Base-by-base conservation (phyloP, 2,888 invertebrate species). In the Acleris holmiana region DNA sequence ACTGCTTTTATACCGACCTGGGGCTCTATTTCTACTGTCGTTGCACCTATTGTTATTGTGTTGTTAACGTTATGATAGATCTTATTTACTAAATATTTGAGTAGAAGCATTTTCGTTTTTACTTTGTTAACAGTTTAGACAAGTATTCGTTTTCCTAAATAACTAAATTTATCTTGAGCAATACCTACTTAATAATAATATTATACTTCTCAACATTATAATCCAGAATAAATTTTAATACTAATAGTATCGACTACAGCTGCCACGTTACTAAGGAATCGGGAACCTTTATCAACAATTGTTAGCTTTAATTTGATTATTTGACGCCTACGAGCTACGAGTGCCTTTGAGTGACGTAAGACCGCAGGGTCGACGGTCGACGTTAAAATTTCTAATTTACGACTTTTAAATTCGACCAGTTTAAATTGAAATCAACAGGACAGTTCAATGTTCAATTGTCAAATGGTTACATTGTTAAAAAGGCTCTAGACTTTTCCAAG, bases 261-360 rank as follows among this genome's bases (percentile, higher is more conserved):
- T 2, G 0, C 15, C 18, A 6, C 81, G 71, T 72, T 82, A 76
- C 85, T 84, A 80, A 61, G 71, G 25, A 74, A 73, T 76, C 74
- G 72, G 69, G 77, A 76, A 79, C 83, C 76, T 83, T 84, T 82
- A 81, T 81, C 80, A 83, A 79, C 80, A 75, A 81, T 83, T 75
- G 78, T 75, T 76, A 76, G 78, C 75, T 84, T 86, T 88, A 89
- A 90, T 89, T 90, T 86, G 82, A 91, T 91, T 87, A 89, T 82
- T 79, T 74, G 82, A 79, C 78, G 78, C 78, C 78, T 78, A 73
- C 74, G 73, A 55, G 51, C 78, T 78, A 73, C 74, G 73, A 55
- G 51, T 44, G 53, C 62, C 56, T 23, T 53, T 46, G 75, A 76
- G 73, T 76, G 77, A 78, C 74, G 74, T 72, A 75, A 76, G 71